Conservation (phyloP, 64 coral and sea anemone species). For the Cladopsammia gracilis region DNA sequence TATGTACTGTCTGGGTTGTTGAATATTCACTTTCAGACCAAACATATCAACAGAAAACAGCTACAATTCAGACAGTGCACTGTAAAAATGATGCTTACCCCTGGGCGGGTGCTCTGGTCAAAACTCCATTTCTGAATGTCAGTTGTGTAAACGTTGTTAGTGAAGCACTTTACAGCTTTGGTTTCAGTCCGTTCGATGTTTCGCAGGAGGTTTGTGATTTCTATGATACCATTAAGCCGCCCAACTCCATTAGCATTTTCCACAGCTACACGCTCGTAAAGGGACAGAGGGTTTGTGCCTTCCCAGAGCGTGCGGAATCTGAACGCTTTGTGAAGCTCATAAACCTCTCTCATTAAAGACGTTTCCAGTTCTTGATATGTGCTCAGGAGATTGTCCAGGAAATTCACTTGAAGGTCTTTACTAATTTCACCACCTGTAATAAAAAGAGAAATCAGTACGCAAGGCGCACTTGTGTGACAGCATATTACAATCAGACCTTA, state of each 20-base stretch:
- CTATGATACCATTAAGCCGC: neutral
- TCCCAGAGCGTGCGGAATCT: constrained; percentile 8
- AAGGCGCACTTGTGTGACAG: neutral
- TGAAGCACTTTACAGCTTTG: neutral
- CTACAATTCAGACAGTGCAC: too few relatives aligned
- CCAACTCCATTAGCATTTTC: neutral
- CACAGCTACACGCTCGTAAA: neutral
- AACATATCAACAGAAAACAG: too few relatives aligned
- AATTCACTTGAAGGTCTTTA: neutral
- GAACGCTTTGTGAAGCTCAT: constrained; percentile 1
- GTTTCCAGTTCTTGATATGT: neutral
- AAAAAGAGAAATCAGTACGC: neutral
- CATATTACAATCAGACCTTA: too few relatives aligned
- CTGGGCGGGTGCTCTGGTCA: neutral
- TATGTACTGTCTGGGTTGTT: too few relatives aligned
- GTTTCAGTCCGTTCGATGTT: neutral
- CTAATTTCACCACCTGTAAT: neutral
- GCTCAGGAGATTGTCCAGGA: neutral
- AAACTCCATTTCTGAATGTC: constrained; percentile 3
- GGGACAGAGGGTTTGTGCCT: neutral
- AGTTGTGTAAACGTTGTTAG: constrained; percentile 8
- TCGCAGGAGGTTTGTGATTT: neutral
- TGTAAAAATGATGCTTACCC: neutral
- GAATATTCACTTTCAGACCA: too few relatives aligned
- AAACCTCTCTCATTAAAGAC: neutral